A percentile compares a stretch with the other conserved stretches of the same genome.
phyloP scores from a whole-genome alignment of 2,888 invertebrate species.

The Lottia scabra region DNA sequence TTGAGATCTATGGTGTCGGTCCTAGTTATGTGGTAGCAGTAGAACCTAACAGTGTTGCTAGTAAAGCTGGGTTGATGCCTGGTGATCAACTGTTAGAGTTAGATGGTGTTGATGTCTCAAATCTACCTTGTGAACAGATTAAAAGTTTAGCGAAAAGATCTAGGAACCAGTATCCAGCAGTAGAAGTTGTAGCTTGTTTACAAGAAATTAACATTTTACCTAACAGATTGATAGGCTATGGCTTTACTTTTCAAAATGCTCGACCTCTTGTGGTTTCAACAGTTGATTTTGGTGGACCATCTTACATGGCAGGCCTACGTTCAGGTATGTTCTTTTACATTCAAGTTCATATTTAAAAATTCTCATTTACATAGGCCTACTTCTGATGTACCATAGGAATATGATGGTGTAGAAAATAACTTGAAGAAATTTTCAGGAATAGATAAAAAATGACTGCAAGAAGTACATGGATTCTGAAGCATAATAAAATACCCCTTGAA shows the following conservation, averaged over 20 bases:
- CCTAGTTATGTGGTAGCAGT: conserved; percentile 64
- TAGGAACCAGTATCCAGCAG: conserved; percentile 52
- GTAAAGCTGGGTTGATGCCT: conserved; percentile 58
- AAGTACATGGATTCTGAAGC: too few species aligned
- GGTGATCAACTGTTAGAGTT: conserved; percentile 67
- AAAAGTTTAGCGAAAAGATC: conserved; percentile 53
- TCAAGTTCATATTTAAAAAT: too few species aligned
- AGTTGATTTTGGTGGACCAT: conserved; percentile 61
- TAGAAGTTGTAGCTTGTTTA: conserved; percentile 63
- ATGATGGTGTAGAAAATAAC: too few species aligned
- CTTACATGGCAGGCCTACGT: conserved; percentile 59
- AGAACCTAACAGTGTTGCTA: conserved; percentile 59
- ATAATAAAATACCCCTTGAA: too few species aligned
- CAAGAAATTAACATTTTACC: conserved; percentile 51
- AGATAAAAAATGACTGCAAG: too few species aligned
- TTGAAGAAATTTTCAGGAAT: too few species aligned
- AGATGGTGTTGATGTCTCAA: conserved; percentile 63
- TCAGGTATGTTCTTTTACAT: conserved; percentile 46
- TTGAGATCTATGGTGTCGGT: conserved; percentile 64
- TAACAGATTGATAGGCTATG: conserved; percentile 50
- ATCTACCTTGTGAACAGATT: conserved; percentile 57
- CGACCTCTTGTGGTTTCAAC: conserved; percentile 55
- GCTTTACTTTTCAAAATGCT: conserved; percentile 54
- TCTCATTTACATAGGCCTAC: too few species aligned
- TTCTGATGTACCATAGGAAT: too few species aligned